These are phyloP conservation scores for Schizotus pectinicornis DNA, from an alignment of 2,888 invertebrate genomes.

Conservation along the genomic window DNA sequence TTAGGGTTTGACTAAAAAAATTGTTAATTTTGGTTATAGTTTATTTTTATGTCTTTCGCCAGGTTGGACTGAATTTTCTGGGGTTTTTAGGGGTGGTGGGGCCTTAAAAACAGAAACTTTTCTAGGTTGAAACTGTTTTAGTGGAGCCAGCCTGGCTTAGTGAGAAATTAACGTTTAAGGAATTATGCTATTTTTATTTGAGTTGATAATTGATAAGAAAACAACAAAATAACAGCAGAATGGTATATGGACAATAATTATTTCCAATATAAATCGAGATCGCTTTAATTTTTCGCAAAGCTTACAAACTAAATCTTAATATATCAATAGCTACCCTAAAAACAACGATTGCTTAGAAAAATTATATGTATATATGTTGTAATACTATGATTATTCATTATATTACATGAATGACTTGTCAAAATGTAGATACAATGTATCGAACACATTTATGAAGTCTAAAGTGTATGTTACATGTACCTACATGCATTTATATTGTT, in stretches of 20 bases:
- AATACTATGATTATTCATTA: slow-evolving; percentile 58
- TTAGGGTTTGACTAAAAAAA: no score
- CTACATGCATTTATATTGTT: slow-evolving; percentile 39
- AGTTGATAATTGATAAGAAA: slow-evolving; percentile 21
- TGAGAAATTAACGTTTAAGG: slow-evolving; percentile 53
- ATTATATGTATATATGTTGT: slow-evolving; percentile 58
- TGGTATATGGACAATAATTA: slow-evolving; percentile 46
- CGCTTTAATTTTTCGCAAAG: slow-evolving; percentile 60
- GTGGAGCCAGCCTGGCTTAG: slow-evolving; percentile 60
- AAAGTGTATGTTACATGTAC: slow-evolving; percentile 47
- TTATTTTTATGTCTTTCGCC: not conserved
- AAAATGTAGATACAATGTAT: slow-evolving; percentile 53
- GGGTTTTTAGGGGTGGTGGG: slow-evolving; percentile 50
- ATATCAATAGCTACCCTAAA: slow-evolving; percentile 59
- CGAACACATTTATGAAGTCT: slow-evolving; percentile 47
- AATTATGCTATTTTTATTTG: slow-evolving; percentile 25
- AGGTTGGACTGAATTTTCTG: not conserved
- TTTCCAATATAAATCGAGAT: slow-evolving; percentile 55
- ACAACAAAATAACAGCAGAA: slow-evolving; percentile 42
- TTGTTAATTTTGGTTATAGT: not conserved
- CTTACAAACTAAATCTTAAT: slow-evolving; percentile 60
- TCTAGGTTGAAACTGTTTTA: slow-evolving; percentile 41
- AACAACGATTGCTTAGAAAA: slow-evolving; percentile 61
- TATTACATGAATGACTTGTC: slow-evolving; percentile 57
- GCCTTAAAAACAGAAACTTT: slow-evolving; percentile 60